These are phyloP conservation scores for Glaucopsyche alexis DNA, from an alignment of 2,888 invertebrate species.

Conservation along the genomic window DNA sequence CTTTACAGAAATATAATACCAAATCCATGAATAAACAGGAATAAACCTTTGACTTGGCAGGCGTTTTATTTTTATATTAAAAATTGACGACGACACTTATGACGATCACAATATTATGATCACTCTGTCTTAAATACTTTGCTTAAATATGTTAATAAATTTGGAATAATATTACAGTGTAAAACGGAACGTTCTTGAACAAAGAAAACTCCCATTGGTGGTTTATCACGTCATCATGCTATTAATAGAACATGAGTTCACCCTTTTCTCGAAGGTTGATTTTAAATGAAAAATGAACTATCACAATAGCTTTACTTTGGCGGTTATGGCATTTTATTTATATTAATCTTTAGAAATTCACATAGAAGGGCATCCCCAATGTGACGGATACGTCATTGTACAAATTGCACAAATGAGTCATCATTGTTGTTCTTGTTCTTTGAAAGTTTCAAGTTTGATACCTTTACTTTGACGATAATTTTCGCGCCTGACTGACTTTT, in stretches of 20 bases:
- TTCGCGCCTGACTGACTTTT: constrained; percentile 33
- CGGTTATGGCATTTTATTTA: constrained; percentile 59
- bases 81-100: too few relatives aligned
- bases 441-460: constrained; percentile 52
- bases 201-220: constrained; percentile 55
- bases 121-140: too few relatives aligned
- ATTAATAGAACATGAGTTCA: constrained; percentile 69
- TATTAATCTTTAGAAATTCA: constrained; percentile 49
- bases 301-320: constrained; percentile 45
- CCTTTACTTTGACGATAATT: constrained; percentile 52
- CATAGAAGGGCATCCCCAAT: constrained; percentile 76
- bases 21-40: too few relatives aligned
- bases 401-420: constrained; percentile 69
- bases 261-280: constrained; percentile 55
- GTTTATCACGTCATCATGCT: constrained; percentile 64
- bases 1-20: too few relatives aligned
- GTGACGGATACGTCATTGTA: constrained; percentile 63
- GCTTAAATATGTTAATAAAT: too few relatives aligned
- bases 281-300: constrained; percentile 53
- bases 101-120: too few relatives aligned
- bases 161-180: too few relatives aligned
- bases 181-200: constrained; percentile 43
- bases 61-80: too few relatives aligned
- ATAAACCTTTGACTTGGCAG: too few relatives aligned
- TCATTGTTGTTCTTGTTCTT: constrained; percentile 69